Conservation (phyloP, 35 echinoderm and acorn worm genomes). For the Amphiura filiformis region DNA sequence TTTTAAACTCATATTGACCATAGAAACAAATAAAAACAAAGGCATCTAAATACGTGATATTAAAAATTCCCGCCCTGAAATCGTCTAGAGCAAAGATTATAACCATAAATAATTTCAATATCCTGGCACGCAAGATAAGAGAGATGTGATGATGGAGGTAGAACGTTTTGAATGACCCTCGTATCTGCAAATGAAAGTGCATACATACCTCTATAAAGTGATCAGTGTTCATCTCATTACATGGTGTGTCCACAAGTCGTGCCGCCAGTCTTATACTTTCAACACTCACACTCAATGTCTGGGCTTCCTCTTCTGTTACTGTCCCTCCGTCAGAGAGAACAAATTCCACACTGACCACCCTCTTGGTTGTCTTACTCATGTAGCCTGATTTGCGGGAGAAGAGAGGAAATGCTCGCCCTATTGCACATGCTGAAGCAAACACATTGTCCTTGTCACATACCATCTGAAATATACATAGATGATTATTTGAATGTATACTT, state of each 20-base stretch:
- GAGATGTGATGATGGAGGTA: too few species aligned
- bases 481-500: too few species aligned
- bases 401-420: constrained; percentile 83
- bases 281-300: constrained; percentile 44
- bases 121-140: too few species aligned
- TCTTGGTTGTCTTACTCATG: constrained; percentile 31
- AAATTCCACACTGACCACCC: constrained; percentile 74
- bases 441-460: constrained; percentile 77
- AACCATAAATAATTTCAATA: too few species aligned
- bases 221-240: constrained; percentile 96
- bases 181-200: too few species aligned
- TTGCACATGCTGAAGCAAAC: constrained; percentile 89
- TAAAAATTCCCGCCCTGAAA: too few species aligned
- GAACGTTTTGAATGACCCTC: too few species aligned
- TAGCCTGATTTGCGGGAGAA: constrained; percentile 76
- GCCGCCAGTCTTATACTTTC: constrained; percentile 54
- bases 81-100: too few species aligned
- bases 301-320: constrained; percentile 67
- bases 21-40: too few species aligned
- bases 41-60: too few species aligned
- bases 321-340: constrained; percentile 32
- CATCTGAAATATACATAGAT: constrained; percentile 75
- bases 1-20: too few species aligned
- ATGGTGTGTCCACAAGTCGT: constrained; percentile 86
- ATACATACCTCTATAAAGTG: constrained; percentile 92